Percentiles rank a stretch among this genome's conserved stretches.
Conservation (phyloP, 2,888 invertebrate genomes). For the Entomobrya multifasciata region DNA sequence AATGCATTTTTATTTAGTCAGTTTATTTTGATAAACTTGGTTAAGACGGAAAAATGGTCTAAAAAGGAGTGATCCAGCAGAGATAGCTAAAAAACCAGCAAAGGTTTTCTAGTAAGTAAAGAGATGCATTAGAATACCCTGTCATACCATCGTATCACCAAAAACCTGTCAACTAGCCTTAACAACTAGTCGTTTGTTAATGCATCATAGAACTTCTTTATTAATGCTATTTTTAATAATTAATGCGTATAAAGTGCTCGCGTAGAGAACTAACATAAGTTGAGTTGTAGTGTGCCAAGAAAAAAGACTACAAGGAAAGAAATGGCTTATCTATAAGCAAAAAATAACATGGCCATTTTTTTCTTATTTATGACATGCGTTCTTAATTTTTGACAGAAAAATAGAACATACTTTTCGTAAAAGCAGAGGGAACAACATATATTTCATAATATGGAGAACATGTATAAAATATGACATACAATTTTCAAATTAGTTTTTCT, state of each 20-base stretch:
- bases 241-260: conserved; percentile 40
- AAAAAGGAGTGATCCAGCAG: conserved; percentile 51
- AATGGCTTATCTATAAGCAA: too few species aligned
- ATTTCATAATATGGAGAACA: not conserved
- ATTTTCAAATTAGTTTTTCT: too few species aligned
- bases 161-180: not conserved
- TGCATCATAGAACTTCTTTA: conserved; percentile 35
- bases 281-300: conserved; percentile 34
- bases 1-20: too few species aligned
- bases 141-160: too few species aligned
- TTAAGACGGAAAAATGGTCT: conserved; percentile 4
- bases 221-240: conserved; percentile 37
- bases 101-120: not conserved
- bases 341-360: too few species aligned
- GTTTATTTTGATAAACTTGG: too few species aligned
- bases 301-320: not conserved
- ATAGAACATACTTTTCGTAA: not conserved
- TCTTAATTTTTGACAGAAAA: conserved; percentile 47
- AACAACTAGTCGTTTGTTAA: not conserved
- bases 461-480: too few species aligned
- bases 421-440: not conserved
- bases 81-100: not conserved
- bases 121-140: too few species aligned
- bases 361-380: conserved; percentile 55
- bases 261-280: not conserved